Base-by-base conservation (phyloP, 2,113 vertebrate species). In the Cichladusa arquata region DNA sequence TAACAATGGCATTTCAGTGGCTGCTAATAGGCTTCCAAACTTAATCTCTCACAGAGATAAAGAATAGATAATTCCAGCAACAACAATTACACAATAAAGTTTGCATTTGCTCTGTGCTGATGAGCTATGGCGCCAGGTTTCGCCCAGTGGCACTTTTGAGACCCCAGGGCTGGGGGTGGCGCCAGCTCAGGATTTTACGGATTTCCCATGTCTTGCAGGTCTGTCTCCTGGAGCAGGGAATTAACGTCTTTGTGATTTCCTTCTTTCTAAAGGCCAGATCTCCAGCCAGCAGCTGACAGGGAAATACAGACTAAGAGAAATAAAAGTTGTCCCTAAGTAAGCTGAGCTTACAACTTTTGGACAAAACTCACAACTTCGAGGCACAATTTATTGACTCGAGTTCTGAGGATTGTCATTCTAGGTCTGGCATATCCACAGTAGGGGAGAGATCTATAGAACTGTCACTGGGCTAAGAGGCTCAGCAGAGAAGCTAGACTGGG, bases 11-110 rank as follows among this genome's bases (percentile, higher is more conserved):
- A 60, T 96, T 96, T 92, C 82, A 57, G 77, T 31, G 29, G 60
- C 47, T 73, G 71, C 56, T 95, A 94, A 94, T 67, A 93, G 90
- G 93, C 76, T 96, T 97, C 94, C 90, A 74, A 93, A 85, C 79
- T 81, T 94, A 96, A 95, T 90, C 79, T 94, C 72, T 86, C 28
- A 33, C 16, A 31, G 69, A 92, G 69, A 71, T 90, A 67, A 94
- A 88, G 88, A 70, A 88, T 48, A 92, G 79, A 94, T 90, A 83
- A 94, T 90, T 93, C 64, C 44, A 78, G 40, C 3, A 28, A 73
- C 85, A 93, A 70, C 50, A 56, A 48, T 78, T 74, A 71, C 60
- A 88, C 73, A 81, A 74, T 88, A 40, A 86, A 95, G 56, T 90
- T 91, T 92, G 82, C 84, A 67, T 90, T 94, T 90, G 72, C 56